Conservation (phyloP, 2,888 invertebrate species). For the Lithosia quadra region DNA sequence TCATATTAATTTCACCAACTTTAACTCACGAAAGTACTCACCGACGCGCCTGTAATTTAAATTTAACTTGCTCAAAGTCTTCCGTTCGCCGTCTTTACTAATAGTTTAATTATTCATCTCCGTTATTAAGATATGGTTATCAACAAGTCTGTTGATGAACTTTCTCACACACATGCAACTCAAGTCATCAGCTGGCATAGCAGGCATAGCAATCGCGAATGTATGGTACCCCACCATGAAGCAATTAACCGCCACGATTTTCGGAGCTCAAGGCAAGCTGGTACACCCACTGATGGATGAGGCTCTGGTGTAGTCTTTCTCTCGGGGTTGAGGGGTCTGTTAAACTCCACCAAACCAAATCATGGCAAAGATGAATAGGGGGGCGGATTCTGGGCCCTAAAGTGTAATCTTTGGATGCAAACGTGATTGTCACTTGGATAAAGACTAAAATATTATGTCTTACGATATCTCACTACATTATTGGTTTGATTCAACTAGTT, state of each 20-base stretch:
- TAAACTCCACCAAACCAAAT: no score
- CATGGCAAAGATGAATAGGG: no score
- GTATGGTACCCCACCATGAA: not conserved
- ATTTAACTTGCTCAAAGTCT: conserved; percentile 36
- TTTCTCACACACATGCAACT: not conserved
- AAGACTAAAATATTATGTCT: no score
- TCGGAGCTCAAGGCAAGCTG: not conserved
- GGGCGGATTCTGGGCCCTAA: no score
- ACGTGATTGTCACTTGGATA: no score
- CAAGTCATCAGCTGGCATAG: not conserved
- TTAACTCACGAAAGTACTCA: conserved; percentile 30
- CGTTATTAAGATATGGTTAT: conserved; percentile 35
- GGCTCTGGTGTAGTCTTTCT: not conserved
- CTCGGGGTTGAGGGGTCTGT: not conserved
- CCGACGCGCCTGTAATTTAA: conserved; percentile 40
- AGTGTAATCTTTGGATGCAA: no score
- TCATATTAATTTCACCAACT: conserved; percentile 32
- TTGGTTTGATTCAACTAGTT: not conserved
- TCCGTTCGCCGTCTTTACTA: conserved; percentile 35
- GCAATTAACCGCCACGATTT: no score
- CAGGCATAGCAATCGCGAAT: not conserved
- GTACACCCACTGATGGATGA: no score
- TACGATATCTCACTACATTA: not conserved
- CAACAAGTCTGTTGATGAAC: conserved; percentile 24
- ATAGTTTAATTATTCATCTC: conserved; percentile 52